phyloP scores from a whole-genome alignment of 2,113 vertebrate species.

The Thinocorus orbignyianus region DNA sequence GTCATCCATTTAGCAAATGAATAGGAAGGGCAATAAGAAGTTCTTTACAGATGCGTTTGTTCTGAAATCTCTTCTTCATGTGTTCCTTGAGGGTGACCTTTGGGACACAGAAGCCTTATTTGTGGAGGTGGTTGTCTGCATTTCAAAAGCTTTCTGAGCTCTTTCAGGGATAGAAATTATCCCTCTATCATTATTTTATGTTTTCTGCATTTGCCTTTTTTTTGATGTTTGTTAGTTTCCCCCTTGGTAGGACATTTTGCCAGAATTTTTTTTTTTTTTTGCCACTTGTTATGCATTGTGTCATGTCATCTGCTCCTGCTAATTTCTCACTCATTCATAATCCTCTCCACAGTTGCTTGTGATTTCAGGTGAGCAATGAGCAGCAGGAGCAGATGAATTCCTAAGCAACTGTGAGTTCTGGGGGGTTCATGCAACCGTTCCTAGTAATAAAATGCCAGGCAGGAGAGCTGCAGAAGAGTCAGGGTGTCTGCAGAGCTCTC shows the following conservation, averaged over 20 bases:
- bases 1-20: conserved; percentile 28
- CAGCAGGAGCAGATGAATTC: conserved; percentile 64
- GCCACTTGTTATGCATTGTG: conserved; percentile 19
- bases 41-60: conserved; percentile 8
- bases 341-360: conserved; percentile 58
- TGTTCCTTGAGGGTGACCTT: neutral
- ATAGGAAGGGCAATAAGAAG: conserved; percentile 6
- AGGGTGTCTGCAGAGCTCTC: neutral
- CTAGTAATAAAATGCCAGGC: conserved; percentile 45
- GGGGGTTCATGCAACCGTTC: neutral
- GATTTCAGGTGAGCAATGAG: conserved; percentile 62
- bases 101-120: neutral
- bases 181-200: neutral
- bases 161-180: conserved; percentile 25
- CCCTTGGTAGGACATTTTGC: conserved; percentile 38
- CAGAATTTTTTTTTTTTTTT: no score
- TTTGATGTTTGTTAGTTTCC: neutral
- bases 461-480: neutral
- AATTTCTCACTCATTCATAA: conserved; percentile 63
- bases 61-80: neutral
- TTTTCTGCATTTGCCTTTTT: neutral
- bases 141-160: conserved; percentile 25
- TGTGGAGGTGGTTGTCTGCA: neutral
- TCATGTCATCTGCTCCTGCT: conserved; percentile 55
- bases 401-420: conserved; percentile 42